Conservation (phyloP, 2,888 invertebrate genomes). For the Stenotaenia linearis region DNA sequence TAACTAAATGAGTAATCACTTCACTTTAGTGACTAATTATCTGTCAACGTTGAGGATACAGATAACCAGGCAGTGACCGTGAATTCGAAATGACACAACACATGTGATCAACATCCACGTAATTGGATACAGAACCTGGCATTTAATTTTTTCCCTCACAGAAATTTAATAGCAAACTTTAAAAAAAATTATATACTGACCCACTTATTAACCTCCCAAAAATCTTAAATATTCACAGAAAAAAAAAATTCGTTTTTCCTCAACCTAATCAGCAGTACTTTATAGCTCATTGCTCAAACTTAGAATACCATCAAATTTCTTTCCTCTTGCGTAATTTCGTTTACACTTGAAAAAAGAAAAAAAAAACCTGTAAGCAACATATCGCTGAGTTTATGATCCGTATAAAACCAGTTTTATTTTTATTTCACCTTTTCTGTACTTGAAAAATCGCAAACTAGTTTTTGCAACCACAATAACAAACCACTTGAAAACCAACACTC, state of each 20-base stretch:
- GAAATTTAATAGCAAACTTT: too few relatives aligned
- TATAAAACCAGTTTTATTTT: not conserved
- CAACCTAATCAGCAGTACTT: too few relatives aligned
- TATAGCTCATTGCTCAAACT: too few relatives aligned
- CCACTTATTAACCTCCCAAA: not conserved
- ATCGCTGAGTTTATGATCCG: not conserved
- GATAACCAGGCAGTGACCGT: too few relatives aligned
- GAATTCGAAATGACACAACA: too few relatives aligned
- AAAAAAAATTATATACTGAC: not conserved
- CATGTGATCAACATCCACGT: too few relatives aligned
- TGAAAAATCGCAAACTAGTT: slow-evolving; percentile 1
- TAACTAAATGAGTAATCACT: too few relatives aligned
- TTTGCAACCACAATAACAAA: slow-evolving; percentile 1
- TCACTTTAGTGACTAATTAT: too few relatives aligned
- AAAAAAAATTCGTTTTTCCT: not conserved
- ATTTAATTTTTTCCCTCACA: not conserved
- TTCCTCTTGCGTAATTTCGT: not conserved
- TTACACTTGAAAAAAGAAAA: not conserved
- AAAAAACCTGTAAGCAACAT: not conserved
- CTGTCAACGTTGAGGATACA: too few relatives aligned
- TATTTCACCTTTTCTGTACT: not conserved
- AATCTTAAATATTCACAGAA: not conserved
- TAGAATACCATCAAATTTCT: not conserved
- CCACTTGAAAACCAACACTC: slow-evolving; percentile 1
- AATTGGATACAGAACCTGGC: too few relatives aligned